Base-by-base conservation (phyloP, 1,140 invertebrate genomes). In the Semibalanus balanoides region DNA sequence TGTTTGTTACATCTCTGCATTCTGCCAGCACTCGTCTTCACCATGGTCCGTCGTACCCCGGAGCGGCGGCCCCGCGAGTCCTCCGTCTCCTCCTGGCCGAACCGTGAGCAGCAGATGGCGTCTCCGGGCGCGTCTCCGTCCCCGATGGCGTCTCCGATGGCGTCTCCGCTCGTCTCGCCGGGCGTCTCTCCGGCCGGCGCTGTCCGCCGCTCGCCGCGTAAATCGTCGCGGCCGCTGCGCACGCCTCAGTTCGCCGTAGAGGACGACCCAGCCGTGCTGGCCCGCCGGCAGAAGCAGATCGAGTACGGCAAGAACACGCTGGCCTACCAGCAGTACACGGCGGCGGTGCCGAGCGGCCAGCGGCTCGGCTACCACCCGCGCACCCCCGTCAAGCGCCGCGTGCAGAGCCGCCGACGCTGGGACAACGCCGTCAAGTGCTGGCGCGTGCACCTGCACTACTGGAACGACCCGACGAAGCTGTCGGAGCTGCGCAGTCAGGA, bases 221-320 rank as follows among this genome's bases (percentile, higher is more conserved):
- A 64, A 19, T 11, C 11, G 11, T 14, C 51, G 9, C 51, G 51
- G 22, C 51, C 30, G 73, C n/a, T 25, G 73, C 73, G 73, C 9
- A 27, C 71, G 14, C 31, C 35, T 17, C n/a, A 11, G 27, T 31
- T 30, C 19, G 22, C 27, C n/a, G 70, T 88, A 79, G 93, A 96
- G 85, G 89, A 86, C 43, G 92, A 96, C 86, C 86, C 88, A 27
- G 83, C 78, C 29, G 83, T 93, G 19, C 82, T 97, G 77, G 83
- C 87, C 43, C 87, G 95, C 77, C 87, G 94, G 76, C 93, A 96
- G 82, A 97, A 96, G 84, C 93, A 96, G 84, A 94, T 97, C 82
- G 93, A 96, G 83, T 96, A 94, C 86, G 95, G 95, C 30, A 97
- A 96, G 86, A 96, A 95, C 82, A 97, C 94, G 22, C 83, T 90